phyloP scores from a whole-genome alignment of 2,113 vertebrate species.

The Hippocampus zosterae region DNA sequence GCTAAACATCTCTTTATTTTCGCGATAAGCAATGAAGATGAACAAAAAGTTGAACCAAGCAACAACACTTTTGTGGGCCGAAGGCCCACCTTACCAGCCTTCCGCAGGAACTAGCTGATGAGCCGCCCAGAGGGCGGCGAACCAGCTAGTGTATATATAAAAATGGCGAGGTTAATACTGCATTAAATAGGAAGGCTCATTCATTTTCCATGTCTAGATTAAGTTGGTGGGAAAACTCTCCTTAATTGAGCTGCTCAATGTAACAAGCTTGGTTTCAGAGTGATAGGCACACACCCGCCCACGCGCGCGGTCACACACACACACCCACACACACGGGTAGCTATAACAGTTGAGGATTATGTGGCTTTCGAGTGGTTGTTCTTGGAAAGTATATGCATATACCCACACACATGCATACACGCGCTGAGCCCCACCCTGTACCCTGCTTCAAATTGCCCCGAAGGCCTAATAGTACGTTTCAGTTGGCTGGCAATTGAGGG shows the following conservation, averaged over 20 bases:
- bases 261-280: neutral
- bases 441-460: conserved; percentile 22
- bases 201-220: neutral
- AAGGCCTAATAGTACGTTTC: conserved; percentile 33
- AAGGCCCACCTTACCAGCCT: no score
- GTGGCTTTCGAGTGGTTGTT: conserved; percentile 17
- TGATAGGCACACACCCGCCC: neutral
- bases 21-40: no score
- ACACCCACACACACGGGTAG: no score
- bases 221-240: neutral
- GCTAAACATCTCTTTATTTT: no score
- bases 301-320: no score
- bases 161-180: neutral
- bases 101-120: no score
- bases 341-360: neutral
- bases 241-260: neutral
- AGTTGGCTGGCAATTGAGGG: conserved; percentile 10
- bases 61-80: no score
- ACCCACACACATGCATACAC: conserved; percentile 17
- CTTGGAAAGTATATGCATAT: conserved; percentile 10
- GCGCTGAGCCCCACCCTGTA: conserved; percentile 5
- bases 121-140: no score
- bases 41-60: no score
- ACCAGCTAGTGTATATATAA: neutral
- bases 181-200: neutral